Conservation (phyloP, 2,888 invertebrate genomes). For the Dicyrtoma fusca region DNA sequence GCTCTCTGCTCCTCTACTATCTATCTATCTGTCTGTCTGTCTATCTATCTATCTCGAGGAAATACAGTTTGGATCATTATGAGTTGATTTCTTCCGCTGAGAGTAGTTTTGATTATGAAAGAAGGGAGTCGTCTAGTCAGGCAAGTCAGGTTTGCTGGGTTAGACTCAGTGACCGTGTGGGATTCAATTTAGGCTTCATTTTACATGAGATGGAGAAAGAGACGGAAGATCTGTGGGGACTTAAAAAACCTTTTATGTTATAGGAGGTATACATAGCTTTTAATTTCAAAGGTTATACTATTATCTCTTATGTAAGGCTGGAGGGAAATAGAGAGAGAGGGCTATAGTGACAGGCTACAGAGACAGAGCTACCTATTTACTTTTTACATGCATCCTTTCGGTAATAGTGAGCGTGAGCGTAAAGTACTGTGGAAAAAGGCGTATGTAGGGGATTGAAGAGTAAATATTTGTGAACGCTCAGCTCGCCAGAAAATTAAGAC, state of each 20-base stretch:
- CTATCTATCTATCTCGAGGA: too few relatives aligned
- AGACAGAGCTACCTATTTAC: too few relatives aligned
- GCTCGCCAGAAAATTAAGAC: conserved; percentile 57
- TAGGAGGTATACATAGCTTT: conserved; percentile 44
- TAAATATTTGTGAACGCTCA: conserved; percentile 57
- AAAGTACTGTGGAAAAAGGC: conserved; percentile 54
- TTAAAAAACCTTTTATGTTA: conserved; percentile 45
- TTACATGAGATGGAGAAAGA: conserved; percentile 34
- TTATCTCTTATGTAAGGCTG: conserved; percentile 17
- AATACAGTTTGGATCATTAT: conserved; percentile 3
- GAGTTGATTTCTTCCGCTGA: conserved; percentile 21
- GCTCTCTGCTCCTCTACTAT: too few relatives aligned
- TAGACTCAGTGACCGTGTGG: conserved; percentile 29
- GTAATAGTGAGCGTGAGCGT: conserved; percentile 8
- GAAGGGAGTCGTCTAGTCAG: conserved; percentile 2
- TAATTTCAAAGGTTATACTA: conserved; percentile 57
- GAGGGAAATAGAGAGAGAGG: conserved; percentile 18
- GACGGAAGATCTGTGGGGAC: conserved; percentile 44
- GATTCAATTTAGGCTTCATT: conserved; percentile 35
- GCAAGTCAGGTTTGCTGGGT: conserved; percentile 31
- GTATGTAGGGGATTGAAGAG: conserved; percentile 55
- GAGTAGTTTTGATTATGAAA: conserved; percentile 36
- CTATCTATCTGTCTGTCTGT: too few relatives aligned
- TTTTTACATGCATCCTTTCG: neutral
- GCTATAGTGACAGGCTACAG: neutral